phyloP scores from a whole-genome alignment of 2,888 invertebrate species.

The Xanthorhoe spadicearia region DNA sequence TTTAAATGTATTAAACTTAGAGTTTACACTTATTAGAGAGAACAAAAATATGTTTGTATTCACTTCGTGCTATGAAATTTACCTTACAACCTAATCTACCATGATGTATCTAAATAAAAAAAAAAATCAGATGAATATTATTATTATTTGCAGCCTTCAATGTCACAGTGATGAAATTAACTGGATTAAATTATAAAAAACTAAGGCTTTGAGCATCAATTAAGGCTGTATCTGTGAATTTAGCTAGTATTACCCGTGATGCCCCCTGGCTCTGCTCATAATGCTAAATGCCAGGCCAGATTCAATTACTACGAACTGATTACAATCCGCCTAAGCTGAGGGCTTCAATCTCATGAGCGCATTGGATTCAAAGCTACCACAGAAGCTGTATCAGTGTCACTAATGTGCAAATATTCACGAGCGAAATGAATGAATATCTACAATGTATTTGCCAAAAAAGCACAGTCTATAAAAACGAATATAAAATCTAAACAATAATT shows the following conservation, averaged over 20 bases:
- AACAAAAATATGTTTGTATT: no score
- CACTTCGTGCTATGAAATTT: no score
- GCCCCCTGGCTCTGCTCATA: constrained; percentile 45
- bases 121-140: no score
- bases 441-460: background rate
- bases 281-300: constrained; percentile 67
- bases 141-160: no score
- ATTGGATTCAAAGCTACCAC: constrained; percentile 19
- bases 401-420: background rate
- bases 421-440: background rate
- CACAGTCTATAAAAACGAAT: no score
- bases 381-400: background rate
- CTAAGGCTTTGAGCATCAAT: background rate
- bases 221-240: background rate
- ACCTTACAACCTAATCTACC: no score
- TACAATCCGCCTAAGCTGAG: constrained; percentile 66
- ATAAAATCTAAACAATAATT: no score
- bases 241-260: constrained; percentile 4
- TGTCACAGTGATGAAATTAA: no score
- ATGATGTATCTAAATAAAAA: no score
- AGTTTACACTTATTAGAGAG: no score
- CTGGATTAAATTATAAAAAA: no score
- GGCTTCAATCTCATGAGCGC: constrained; percentile 44
- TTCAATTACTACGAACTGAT: constrained; percentile 80
- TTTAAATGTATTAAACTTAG: no score